These are phyloP conservation scores for Eurosta solidaginis DNA, from an alignment of 1,140 invertebrate species.

Conservation along the genomic window DNA sequence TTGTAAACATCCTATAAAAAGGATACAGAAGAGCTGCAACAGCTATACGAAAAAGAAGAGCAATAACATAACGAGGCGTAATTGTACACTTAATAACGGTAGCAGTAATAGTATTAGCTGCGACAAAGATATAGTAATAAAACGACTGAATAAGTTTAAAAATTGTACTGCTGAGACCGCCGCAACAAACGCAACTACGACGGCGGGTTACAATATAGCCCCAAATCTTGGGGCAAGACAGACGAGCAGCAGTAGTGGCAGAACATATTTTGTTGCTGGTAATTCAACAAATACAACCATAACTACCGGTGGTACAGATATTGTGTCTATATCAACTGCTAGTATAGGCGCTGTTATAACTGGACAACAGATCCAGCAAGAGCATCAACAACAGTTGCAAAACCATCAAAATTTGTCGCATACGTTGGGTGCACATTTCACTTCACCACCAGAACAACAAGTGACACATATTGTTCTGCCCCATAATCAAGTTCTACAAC, in stretches of 20 bases:
- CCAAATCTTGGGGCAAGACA: constrained; percentile 51
- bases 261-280: constrained; percentile 31
- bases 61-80: constrained; percentile 13
- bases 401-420: constrained; percentile 36
- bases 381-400: constrained; percentile 36
- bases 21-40: constrained; percentile 34
- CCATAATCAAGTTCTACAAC: neutral
- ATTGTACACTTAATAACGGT: constrained; percentile 6
- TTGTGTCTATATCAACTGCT: neutral
- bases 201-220: constrained; percentile 49
- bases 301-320: neutral
- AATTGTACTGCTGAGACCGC: neutral
- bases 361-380: constrained; percentile 36
- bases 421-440: constrained; percentile 38
- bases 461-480: neutral
- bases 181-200: constrained; percentile 43
- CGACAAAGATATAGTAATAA: constrained; percentile 32
- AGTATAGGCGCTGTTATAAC: constrained; percentile 10
- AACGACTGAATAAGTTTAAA: constrained; percentile 33
- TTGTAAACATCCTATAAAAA: neutral
- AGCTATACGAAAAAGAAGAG: constrained; percentile 37
- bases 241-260: constrained; percentile 45
- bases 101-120: constrained; percentile 29
- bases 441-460: neutral
- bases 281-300: neutral